Conservation (phyloP, 2,888 invertebrate genomes). For the Drosophila tripunctata region DNA sequence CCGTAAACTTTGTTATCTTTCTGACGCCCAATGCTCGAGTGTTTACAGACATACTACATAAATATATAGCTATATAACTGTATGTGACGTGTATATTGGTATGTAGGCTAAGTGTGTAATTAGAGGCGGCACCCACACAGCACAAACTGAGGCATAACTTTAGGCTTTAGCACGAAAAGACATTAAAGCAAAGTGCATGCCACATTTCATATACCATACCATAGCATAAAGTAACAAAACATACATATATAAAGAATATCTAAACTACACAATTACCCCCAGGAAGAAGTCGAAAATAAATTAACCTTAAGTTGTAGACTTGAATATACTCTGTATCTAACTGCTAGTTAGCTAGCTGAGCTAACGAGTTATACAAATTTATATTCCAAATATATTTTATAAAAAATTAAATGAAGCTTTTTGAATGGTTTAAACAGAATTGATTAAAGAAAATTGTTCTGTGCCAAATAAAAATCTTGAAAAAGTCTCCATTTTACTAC, state of each 20-base stretch:
- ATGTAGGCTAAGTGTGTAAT: conserved; percentile 20
- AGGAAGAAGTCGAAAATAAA: not conserved
- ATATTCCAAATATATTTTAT: too few relatives aligned
- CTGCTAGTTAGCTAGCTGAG: not conserved
- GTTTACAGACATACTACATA: not conserved
- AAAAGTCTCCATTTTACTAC: not conserved
- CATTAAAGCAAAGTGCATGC: conserved; percentile 40
- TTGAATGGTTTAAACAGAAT: too few relatives aligned
- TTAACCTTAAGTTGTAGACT: not conserved
- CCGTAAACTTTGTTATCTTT: conserved; percentile 53
- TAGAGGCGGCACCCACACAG: conserved; percentile 14
- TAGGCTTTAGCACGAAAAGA: conserved; percentile 59
- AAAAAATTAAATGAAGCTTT: too few relatives aligned
- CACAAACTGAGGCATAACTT: conserved; percentile 66
- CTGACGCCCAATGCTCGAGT: conserved; percentile 12
- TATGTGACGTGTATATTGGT: not conserved
- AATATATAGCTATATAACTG: not conserved
- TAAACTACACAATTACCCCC: conserved; percentile 12
- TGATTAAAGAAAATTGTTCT: too few relatives aligned
- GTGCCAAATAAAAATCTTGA: too few relatives aligned
- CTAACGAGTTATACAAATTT: not conserved
- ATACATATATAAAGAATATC: too few relatives aligned
- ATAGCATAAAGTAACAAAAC: too few relatives aligned
- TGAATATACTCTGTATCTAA: not conserved
- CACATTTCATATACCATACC: conserved; percentile 7